Evolutionary conservation across 2,113 vertebrate species (phyloP).

Genomic region (Callaeas wilsoni): DNA sequence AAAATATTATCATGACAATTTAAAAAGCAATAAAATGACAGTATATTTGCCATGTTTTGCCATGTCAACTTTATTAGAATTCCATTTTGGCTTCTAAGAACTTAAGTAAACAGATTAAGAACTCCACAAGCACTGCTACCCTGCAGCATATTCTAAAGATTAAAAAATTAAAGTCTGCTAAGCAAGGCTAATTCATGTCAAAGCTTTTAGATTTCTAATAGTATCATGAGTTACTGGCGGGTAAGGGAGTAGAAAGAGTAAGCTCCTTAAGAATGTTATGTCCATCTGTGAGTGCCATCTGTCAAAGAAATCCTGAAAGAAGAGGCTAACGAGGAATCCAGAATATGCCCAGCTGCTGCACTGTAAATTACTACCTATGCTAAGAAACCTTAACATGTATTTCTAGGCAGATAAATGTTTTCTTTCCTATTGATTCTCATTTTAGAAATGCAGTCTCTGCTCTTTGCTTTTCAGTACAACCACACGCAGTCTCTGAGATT

Average conservation of each 20-base stretch:
- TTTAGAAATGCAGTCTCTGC: neutral
- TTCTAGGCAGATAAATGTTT: constrained; percentile 2
- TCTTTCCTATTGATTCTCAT: neutral
- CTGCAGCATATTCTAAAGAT: constrained; percentile 43
- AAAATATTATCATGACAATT: neutral
- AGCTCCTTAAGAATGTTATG: constrained; percentile 78
- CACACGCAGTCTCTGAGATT: neutral
- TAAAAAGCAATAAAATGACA: neutral
- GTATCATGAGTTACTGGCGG: constrained; percentile 42
- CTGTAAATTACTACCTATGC: constrained; percentile 19
- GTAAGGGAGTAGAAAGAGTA: constrained; percentile 75
- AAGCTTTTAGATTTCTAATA: constrained; percentile 60
- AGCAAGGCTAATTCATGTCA: constrained; percentile 65
- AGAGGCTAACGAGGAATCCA: constrained; percentile 40
- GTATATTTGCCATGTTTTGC: neutral
- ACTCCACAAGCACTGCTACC: neutral
- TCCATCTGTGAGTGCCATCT: constrained; percentile 84
- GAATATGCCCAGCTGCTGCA: constrained; percentile 52
- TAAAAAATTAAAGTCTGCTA: constrained; percentile 66
- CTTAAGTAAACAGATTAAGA: constrained; percentile 46
- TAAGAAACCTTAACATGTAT: neutral
- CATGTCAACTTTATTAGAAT: neutral
- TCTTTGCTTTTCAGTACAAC: neutral
- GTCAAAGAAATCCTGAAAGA: constrained; percentile 61
- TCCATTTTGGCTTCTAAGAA: constrained; percentile 19